These are phyloP conservation scores for Heterohyrax brucei DNA, from an alignment of 2,797 vertebrate genomes.

Conservation along the genomic window DNA sequence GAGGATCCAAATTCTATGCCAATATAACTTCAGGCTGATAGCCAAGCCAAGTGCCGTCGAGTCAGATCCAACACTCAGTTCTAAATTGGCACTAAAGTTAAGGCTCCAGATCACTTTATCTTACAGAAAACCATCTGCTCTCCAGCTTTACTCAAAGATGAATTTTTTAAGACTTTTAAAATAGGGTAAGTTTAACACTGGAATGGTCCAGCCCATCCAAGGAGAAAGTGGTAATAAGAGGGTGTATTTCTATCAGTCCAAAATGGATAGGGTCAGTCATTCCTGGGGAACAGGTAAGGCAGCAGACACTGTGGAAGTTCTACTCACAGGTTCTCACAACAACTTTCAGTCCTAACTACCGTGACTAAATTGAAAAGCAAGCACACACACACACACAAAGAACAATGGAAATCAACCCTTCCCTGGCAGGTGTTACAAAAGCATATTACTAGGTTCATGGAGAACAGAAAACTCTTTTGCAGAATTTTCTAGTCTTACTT, in stretches of 20 bases:
- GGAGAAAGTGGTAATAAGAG: background rate
- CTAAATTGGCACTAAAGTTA: background rate
- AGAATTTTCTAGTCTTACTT: background rate
- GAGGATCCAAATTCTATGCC: slow-evolving; percentile 1
- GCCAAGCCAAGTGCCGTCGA: too few relatives aligned
- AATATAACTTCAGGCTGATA: background rate
- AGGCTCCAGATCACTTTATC: background rate
- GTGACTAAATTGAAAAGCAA: background rate
- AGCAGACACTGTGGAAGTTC: background rate
- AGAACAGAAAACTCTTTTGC: background rate
- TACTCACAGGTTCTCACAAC: background rate
- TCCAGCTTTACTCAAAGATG: background rate
- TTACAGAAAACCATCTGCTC: background rate
- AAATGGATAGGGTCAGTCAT: background rate
- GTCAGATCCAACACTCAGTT: background rate
- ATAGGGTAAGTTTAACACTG: background rate
- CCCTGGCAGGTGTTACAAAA: background rate
- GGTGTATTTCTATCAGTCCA: background rate
- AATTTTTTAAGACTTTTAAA: background rate
- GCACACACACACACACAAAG: background rate
- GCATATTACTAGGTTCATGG: background rate
- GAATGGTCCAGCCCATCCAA: background rate
- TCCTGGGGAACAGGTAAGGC: background rate
- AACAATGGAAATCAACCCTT: slow-evolving; percentile 18
- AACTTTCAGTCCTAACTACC: background rate